These are phyloP conservation scores for Tragelaphus strepsiceros DNA, from an alignment of 2,113 vertebrate species.

Conservation along the genomic window DNA sequence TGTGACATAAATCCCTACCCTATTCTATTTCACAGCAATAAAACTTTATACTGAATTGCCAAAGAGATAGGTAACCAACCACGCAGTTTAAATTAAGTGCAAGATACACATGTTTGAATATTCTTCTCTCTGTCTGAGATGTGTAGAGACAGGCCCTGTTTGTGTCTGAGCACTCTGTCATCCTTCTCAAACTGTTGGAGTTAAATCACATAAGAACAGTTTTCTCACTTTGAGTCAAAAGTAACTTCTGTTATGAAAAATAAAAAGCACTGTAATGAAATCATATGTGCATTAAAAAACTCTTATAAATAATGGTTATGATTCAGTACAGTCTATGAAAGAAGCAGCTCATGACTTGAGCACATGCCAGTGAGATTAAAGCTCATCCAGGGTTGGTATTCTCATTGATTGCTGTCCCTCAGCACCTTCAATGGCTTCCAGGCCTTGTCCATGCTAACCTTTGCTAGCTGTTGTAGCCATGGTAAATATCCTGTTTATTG, in stretches of 20 bases:
- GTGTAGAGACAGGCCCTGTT: slow-evolving; percentile 56
- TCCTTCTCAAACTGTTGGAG: slow-evolving; percentile 49
- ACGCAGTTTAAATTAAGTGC: slow-evolving; percentile 75
- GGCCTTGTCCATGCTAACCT: slow-evolving; percentile 58
- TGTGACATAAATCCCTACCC: slow-evolving; percentile 76
- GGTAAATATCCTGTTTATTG: slow-evolving; percentile 66
- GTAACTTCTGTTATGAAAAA: slow-evolving; percentile 45
- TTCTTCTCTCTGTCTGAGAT: slow-evolving; percentile 66
- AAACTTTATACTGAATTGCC: slow-evolving; percentile 75
- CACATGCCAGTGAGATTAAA: slow-evolving; percentile 19
- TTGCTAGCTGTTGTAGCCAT: slow-evolving; percentile 61
- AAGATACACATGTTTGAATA: slow-evolving; percentile 76
- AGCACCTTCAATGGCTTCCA: slow-evolving; percentile 1
- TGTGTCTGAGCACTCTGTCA: slow-evolving; percentile 57
- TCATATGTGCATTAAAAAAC: slow-evolving; percentile 37
- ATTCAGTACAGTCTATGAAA: slow-evolving; percentile 15
- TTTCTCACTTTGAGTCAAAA: slow-evolving; percentile 62
- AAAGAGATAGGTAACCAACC: slow-evolving; percentile 75
- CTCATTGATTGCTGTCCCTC: slow-evolving; percentile 5
- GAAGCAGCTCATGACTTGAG: not conserved
- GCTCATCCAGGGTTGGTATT: not conserved
- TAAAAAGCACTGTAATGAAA: slow-evolving; percentile 45
- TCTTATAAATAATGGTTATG: slow-evolving; percentile 52
- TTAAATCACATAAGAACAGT: slow-evolving; percentile 59
- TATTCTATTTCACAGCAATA: slow-evolving; percentile 78